phyloP scores from a whole-genome alignment of 2,888 invertebrate genomes.

The Dichetophora obliterata region DNA sequence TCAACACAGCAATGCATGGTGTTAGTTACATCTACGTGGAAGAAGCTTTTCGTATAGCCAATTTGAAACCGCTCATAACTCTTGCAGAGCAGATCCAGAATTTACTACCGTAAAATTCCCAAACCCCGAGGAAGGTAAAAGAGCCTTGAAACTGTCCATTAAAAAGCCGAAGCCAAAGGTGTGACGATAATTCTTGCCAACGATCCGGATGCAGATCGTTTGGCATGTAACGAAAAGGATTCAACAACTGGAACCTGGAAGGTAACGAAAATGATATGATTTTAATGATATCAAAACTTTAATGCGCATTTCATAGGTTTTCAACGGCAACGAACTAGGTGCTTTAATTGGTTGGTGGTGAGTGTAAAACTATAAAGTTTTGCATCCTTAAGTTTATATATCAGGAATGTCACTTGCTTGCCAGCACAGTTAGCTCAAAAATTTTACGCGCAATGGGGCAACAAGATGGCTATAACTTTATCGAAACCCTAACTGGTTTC shows the following conservation, averaged over 20 bases:
- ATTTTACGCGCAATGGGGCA: too few relatives aligned
- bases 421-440: too few relatives aligned
- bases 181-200: constrained; percentile 90
- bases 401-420: too few relatives aligned
- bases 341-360: too few relatives aligned
- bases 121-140: constrained; percentile 96
- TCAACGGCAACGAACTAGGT: too few relatives aligned
- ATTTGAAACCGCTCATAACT: too few relatives aligned
- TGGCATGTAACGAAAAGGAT: constrained; percentile 91
- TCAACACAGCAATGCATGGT: constrained; percentile 98
- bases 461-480: constrained; percentile 81
- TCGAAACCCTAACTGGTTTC: constrained; percentile 97
- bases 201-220: constrained; percentile 97
- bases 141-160: constrained; percentile 83
- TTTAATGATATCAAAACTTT: constrained; percentile 89
- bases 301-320: too few relatives aligned
- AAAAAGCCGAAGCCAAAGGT: too few relatives aligned
- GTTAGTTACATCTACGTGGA: constrained; percentile 87
- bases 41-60: constrained; percentile 80
- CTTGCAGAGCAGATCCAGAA: constrained; percentile 90
- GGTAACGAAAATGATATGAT: too few relatives aligned
- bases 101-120: constrained; percentile 98
- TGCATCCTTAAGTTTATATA: too few relatives aligned
- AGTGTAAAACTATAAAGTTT: too few relatives aligned
- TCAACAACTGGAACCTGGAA: constrained; percentile 59